phyloP scores from a whole-genome alignment of 2,797 vertebrate species.

The Siniperca obscura region DNA sequence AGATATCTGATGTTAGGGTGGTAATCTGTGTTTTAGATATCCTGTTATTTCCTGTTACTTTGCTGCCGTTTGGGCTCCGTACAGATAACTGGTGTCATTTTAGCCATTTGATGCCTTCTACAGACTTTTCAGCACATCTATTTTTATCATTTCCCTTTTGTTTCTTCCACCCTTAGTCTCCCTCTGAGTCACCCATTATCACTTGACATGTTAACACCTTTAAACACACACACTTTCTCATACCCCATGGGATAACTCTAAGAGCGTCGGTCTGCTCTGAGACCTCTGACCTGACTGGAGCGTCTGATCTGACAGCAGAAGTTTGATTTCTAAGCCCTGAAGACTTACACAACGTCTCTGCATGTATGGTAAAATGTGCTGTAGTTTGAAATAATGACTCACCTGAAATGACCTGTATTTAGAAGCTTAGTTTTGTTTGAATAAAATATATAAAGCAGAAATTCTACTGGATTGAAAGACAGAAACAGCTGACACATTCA shows the following conservation, averaged over 20 bases:
- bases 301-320: neutral
- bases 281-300: slow-evolving; percentile 13
- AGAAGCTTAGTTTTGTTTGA: neutral
- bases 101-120: neutral
- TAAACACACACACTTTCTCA: neutral
- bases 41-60: neutral
- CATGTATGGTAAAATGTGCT: neutral
- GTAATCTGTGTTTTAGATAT: neutral
- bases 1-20: neutral
- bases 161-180: slow-evolving; percentile 40
- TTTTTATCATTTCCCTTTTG: slow-evolving; percentile 50
- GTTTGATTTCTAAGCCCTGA: neutral
- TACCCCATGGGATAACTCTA: neutral
- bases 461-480: neutral
- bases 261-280: neutral
- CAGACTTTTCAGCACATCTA: slow-evolving; percentile 37
- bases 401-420: neutral
- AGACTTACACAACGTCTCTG: neutral
- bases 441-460: neutral
- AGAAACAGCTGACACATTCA: neutral
- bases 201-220: slow-evolving; percentile 45
- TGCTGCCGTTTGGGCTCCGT: neutral
- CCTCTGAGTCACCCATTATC: slow-evolving; percentile 45
- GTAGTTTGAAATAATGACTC: neutral
- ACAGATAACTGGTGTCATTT: slow-evolving; percentile 3